Conservation (phyloP, 2,888 invertebrate species). For the Opisthograptis luteolata region DNA sequence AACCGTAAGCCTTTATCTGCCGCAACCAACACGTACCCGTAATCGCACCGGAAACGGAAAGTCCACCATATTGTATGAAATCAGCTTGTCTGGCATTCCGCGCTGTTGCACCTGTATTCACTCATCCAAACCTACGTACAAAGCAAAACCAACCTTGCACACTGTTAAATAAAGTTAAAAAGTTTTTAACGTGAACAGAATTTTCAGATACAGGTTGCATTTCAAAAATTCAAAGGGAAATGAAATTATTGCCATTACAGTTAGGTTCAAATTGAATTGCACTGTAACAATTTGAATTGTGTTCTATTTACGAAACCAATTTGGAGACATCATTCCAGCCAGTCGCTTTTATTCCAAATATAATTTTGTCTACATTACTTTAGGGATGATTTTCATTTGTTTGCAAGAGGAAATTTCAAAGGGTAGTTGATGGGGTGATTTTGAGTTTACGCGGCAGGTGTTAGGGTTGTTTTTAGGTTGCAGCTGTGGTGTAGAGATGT, state of each 20-base stretch:
- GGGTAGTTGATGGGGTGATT: slow-evolving; percentile 27
- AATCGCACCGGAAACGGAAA: slow-evolving; percentile 79
- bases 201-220: slow-evolving; percentile 36
- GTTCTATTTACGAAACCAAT: slow-evolving; percentile 69
- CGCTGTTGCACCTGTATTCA: slow-evolving; percentile 70
- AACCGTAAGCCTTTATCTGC: slow-evolving; percentile 41
- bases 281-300: slow-evolving; percentile 62
- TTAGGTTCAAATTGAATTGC: slow-evolving; percentile 51
- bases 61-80: slow-evolving; percentile 79
- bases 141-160: slow-evolving; percentile 11
- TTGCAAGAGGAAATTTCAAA: slow-evolving; percentile 27
- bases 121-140: slow-evolving; percentile 24
- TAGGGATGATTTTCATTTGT: slow-evolving; percentile 40
- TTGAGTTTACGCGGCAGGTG: slow-evolving; percentile 30
- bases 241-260: slow-evolving; percentile 28
- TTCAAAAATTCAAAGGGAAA: slow-evolving; percentile 22
- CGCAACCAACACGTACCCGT: slow-evolving; percentile 59
- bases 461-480: slow-evolving; percentile 41
- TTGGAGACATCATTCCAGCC: slow-evolving; percentile 62
- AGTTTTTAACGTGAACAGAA: neutral
- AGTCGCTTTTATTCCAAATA: slow-evolving; percentile 44
- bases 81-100: slow-evolving; percentile 79
- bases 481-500: slow-evolving; percentile 46
- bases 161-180: slow-evolving; percentile 3
- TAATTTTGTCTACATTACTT: slow-evolving; percentile 37